A percentile compares a stretch with the other conserved stretches of the same genome.
phyloP scores from a whole-genome alignment of 1,140 invertebrate genomes.

The Chironomus tepperi region DNA sequence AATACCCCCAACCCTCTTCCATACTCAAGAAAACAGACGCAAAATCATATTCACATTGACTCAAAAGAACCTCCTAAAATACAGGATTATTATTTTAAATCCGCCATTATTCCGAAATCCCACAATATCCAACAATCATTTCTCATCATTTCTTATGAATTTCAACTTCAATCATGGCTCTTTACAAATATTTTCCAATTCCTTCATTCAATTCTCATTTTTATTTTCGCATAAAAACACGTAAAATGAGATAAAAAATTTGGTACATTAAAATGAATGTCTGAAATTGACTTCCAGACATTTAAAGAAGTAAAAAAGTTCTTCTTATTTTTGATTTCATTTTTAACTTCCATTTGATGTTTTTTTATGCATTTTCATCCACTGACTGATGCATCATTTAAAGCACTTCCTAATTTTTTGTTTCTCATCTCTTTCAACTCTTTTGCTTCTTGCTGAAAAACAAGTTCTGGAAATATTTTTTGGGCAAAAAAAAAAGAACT shows the following conservation, averaged over 20 bases:
- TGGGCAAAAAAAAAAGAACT: neutral
- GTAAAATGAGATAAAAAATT: neutral
- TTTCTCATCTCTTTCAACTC: neutral
- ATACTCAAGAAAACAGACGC: too few species aligned
- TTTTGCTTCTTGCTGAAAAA: neutral
- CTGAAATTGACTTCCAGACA: slow-evolving; percentile 18
- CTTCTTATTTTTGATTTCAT: slow-evolving; percentile 14
- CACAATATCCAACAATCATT: too few species aligned
- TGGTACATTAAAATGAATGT: neutral
- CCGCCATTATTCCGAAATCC: too few species aligned
- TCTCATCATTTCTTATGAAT: too few species aligned
- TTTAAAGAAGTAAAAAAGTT: neutral
- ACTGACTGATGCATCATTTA: slow-evolving; percentile 7
- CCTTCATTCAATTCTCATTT: neutral
- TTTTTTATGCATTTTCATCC: neutral
- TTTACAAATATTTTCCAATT: neutral
- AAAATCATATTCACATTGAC: too few species aligned
- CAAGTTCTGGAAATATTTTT: neutral
- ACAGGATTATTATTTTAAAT: too few species aligned
- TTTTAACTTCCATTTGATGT: slow-evolving; percentile 17
- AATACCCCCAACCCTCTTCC: too few species aligned
- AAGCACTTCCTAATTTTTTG: neutral
- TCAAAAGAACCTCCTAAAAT: too few species aligned
- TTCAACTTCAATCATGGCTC: neutral
- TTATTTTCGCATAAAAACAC: neutral